Base-by-base conservation (phyloP, 2,888 invertebrate species). In the Arge pagana region DNA sequence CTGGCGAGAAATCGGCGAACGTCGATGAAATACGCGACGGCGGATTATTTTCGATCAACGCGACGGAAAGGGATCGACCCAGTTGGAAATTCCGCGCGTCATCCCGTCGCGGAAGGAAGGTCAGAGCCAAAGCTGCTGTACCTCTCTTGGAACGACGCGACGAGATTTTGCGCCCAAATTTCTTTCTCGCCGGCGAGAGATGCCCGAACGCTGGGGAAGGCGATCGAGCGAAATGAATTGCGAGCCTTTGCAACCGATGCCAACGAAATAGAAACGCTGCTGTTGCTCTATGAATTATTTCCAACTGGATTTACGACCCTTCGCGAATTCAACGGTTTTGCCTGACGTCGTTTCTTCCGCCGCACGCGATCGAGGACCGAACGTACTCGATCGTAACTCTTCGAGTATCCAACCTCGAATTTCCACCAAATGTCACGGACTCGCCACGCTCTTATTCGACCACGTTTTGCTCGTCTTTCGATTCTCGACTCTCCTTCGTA, bases 211-310 rank as follows among this genome's bases (percentile, higher is more conserved):
- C 67, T 68, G 67, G 65, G 64, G 64, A 64, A 72, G 74, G 72
- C 71, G 72, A 70, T 70, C 71, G 73, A 71, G 65, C 64, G 69
- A 68, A 74, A 74, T 74, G 74, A 75, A 74, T 74, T 71, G 74
- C 61, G 56, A 60, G 68, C 67, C 66, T 69, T 70, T 65, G 68
- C 69, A 68, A 72, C 68, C 66, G 65, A 69, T 74, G 74, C 70
- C 73, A 70, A 70, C 72, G 66, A 72, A 74, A 73, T 71, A 69
- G 70, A 74, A 72, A 74, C 73, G 72, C 72, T 67, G 70, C 64
- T 64, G 66, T n/a, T 68, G 69, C 69, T 15, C 73, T 74, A 74
- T 75, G 74, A 74, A 75, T 75, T 75, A 74, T 75, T 74, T 68
- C 67, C 60, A 61, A 55, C 60, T 68, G 67, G 72, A 74, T 74